These are phyloP conservation scores for Drosophila seguyi DNA, from an alignment of 1,140 invertebrate genomes.

Conservation along the genomic window DNA sequence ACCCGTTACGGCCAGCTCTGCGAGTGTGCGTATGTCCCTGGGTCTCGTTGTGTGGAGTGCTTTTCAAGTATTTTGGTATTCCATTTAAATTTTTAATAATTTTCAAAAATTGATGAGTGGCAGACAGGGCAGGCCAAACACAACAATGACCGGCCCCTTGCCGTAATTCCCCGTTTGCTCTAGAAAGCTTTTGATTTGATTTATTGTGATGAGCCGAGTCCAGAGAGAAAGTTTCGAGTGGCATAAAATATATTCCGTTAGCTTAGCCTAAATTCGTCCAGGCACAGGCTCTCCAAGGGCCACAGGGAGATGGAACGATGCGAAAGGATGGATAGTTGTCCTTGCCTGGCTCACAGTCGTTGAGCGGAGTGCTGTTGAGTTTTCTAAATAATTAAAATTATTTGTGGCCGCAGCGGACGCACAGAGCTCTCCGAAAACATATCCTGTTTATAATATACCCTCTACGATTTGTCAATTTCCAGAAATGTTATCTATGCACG, in stretches of 20 bases:
- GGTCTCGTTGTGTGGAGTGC: constrained; percentile 54
- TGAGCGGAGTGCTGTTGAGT: constrained; percentile 48
- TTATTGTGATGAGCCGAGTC: constrained; percentile 64
- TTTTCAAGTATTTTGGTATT: constrained; percentile 76
- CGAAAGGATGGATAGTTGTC: constrained; percentile 14
- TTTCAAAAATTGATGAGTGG: constrained; percentile 81
- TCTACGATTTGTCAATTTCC: constrained; percentile 59
- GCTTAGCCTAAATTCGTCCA: constrained; percentile 6
- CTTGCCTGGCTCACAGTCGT: background rate
- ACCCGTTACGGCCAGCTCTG: constrained; percentile 26
- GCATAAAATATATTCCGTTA: constrained; percentile 48
- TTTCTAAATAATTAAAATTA: constrained; percentile 70
- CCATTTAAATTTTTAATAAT: constrained; percentile 84
- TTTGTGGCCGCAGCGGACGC: constrained; percentile 38
- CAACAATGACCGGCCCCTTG: constrained; percentile 11
- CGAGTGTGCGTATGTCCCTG: constrained; percentile 40
- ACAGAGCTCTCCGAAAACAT: constrained; percentile 1
- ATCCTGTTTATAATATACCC: constrained; percentile 26
- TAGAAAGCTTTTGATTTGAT: constrained; percentile 66
- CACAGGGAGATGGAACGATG: background rate
- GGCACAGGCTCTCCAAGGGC: constrained; percentile 16
- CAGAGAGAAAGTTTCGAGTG: constrained; percentile 33
- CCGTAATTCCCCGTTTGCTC: background rate
- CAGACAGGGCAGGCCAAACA: constrained; percentile 44
- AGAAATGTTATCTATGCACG: constrained; percentile 53